Conservation (phyloP, 2,797 vertebrate species). For the Ctenochaetus hawaiiensis region DNA sequence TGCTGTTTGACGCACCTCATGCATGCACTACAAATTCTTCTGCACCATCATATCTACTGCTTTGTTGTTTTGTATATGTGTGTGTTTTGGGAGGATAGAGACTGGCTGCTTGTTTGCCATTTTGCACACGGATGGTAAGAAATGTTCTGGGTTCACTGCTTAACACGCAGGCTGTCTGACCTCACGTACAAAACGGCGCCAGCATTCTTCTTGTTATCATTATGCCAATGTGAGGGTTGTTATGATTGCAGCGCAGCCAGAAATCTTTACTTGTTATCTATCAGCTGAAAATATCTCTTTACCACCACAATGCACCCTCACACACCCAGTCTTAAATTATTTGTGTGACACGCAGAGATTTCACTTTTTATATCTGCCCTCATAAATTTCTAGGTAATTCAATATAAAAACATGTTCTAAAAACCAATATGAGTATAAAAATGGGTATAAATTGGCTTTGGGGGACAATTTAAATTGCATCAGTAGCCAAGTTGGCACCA, state of each 20-base stretch:
- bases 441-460: not conserved
- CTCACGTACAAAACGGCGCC: slow-evolving; percentile 71
- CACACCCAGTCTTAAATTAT: slow-evolving; percentile 33
- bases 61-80: slow-evolving; percentile 5
- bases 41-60: not conserved
- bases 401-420: not conserved
- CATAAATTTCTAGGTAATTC: not conserved
- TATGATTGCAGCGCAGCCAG: slow-evolving; percentile 73
- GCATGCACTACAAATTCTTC: slow-evolving; percentile 21
- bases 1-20: slow-evolving; percentile 1
- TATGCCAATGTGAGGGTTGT: slow-evolving; percentile 79
- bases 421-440: slow-evolving; percentile 5
- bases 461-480: slow-evolving; percentile 9
- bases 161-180: slow-evolving; percentile 67
- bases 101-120: slow-evolving; percentile 36
- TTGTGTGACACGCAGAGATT: slow-evolving; percentile 17
- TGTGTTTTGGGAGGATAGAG: slow-evolving; percentile 2
- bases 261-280: slow-evolving; percentile 72
- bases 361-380: slow-evolving; percentile 15
- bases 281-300: slow-evolving; percentile 57
- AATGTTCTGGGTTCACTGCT: slow-evolving; percentile 63
- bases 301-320: slow-evolving; percentile 42
- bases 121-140: slow-evolving; percentile 59
- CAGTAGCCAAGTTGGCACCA: not conserved
- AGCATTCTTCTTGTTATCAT: slow-evolving; percentile 78